These are phyloP conservation scores for Telenomus remus DNA, from an alignment of 1,140 invertebrate species.

Conservation along the genomic window DNA sequence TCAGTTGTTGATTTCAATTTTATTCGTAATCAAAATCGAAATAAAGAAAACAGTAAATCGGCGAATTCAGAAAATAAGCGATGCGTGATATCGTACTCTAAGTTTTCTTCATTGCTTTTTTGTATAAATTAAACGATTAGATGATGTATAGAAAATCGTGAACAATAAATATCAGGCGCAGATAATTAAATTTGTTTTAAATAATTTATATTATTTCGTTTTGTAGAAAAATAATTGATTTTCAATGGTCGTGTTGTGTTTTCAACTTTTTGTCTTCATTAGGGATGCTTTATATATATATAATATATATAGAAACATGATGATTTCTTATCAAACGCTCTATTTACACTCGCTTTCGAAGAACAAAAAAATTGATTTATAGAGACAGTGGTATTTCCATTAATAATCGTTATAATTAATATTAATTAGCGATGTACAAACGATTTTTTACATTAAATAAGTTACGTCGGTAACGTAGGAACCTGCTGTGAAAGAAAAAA, in stretches of 20 bases:
- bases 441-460: slow-evolving; percentile 56
- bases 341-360: slow-evolving; percentile 49
- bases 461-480: slow-evolving; percentile 53
- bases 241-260: slow-evolving; percentile 11
- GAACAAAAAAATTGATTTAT: slow-evolving; percentile 25
- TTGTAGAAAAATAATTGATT: slow-evolving; percentile 34
- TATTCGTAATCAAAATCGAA: slow-evolving; percentile 27
- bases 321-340: slow-evolving; percentile 31
- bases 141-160: slow-evolving; percentile 25
- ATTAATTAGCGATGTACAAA: slow-evolving; percentile 45
- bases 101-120: slow-evolving; percentile 5
- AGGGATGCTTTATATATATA: slow-evolving; percentile 14
- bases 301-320: slow-evolving; percentile 26
- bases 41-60: slow-evolving; percentile 1
- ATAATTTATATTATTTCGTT: slow-evolving; percentile 6
- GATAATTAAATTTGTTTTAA: slow-evolving; percentile 17
- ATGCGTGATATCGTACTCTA: neutral
- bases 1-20: slow-evolving; percentile 14
- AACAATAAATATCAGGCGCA: slow-evolving; percentile 40
- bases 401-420: slow-evolving; percentile 31
- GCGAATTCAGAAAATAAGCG: slow-evolving; percentile 18
- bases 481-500: slow-evolving; percentile 37
- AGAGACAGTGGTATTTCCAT: neutral
- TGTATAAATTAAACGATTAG: slow-evolving; percentile 27
- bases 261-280: too few species aligned